Conservation (phyloP, 2,113 vertebrate species). For the Callipepla squamata region DNA sequence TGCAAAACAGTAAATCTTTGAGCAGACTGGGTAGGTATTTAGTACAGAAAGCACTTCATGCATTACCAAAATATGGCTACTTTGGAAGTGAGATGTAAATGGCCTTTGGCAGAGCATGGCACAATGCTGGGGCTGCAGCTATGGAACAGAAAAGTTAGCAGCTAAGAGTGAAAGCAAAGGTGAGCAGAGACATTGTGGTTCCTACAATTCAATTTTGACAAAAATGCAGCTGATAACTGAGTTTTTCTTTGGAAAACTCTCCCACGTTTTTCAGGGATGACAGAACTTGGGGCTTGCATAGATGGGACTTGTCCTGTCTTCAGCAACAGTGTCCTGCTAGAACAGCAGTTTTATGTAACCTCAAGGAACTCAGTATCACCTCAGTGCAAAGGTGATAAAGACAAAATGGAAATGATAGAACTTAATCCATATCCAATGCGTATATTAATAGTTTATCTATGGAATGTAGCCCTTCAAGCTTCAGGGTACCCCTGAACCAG, state of each 20-base stretch:
- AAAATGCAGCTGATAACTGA: not conserved
- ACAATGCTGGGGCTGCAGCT: not conserved
- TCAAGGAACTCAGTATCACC: not conserved
- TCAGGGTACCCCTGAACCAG: not conserved
- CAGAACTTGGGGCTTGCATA: not conserved
- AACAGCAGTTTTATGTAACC: not conserved
- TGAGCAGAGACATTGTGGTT: not conserved
- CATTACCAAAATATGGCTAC: not conserved
- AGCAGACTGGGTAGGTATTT: not conserved
- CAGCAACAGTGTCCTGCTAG: not conserved
- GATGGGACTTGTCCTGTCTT: fast-evolving
- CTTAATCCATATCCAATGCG: not conserved
- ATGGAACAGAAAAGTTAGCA: not conserved
- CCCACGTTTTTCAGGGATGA: not conserved
- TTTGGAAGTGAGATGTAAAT: not conserved
- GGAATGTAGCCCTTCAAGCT: not conserved
- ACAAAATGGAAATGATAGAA: not conserved
- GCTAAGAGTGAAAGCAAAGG: not conserved
- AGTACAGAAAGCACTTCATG: not conserved
- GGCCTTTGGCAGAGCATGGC: not conserved
- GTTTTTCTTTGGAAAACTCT: not conserved
- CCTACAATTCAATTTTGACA: not conserved
- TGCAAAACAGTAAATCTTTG: not conserved
- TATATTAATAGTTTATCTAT: not conserved
- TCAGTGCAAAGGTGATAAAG: not conserved